Base-by-base conservation (phyloP, 2,797 vertebrate genomes). In the Trachurus trachurus region DNA sequence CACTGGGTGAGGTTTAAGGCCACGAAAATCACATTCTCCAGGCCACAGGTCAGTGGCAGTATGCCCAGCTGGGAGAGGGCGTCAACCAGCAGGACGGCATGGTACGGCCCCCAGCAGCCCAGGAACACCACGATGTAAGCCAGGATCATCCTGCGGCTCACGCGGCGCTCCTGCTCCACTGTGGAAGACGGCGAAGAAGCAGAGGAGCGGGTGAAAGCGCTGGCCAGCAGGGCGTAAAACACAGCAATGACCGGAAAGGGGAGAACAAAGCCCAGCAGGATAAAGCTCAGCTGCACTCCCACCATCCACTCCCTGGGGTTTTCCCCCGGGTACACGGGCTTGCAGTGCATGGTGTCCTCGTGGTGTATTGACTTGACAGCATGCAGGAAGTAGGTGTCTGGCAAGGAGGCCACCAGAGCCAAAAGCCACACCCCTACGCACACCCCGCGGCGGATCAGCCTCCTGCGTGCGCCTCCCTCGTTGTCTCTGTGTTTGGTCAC, bases 51-150 rank as follows among this genome's bases (percentile, higher is more conserved):
- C 82, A 98, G 95, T 1, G 96, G 95, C 42, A 99, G 73, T 82
- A 97, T 76, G 10, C 97, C 96, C 22, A 99, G 90, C 86, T 97
- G 94, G 2, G 95, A 95, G 83, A 97, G 94, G 34, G 97, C 93
- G 63, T 99, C 98, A 3, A 94, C 93, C 21, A 99, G 92, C 22
- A 98, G 96, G 2, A 96, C 93, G 0, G 80, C 76, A 0, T 99
- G 98, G 91, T 99, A 99, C 0, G 98, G 98, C 4, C 98, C 95
- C 98, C 98, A 99, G 93, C 98, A 99, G 62, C 96, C 91, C 0
- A 98, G 95, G 81, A 99, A 99, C 49, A 99, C 97, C 0, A 98
- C 93, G 0, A 98, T 97, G 2, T 99, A 99, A 44, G 96, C 96
- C 84, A 98, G 94, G 91, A 99, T 98, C 58, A 98, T 96, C 88